These are phyloP conservation scores for Oegoconia quadripuncta DNA, from an alignment of 2,888 invertebrate genomes.

Conservation along the genomic window DNA sequence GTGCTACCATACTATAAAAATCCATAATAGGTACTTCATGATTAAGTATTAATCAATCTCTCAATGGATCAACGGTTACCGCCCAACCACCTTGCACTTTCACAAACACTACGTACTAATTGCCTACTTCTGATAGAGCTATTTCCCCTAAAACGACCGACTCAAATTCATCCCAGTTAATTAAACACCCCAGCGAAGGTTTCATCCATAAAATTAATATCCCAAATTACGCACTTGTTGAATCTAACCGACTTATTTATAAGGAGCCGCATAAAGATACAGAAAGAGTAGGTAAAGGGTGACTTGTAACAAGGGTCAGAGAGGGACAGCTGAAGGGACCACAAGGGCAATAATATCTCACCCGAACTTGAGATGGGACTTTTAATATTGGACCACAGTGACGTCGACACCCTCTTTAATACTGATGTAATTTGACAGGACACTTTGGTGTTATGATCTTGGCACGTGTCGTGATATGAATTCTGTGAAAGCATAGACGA, in stretches of 20 bases:
- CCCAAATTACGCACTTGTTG: constrained; percentile 47
- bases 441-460: constrained; percentile 29
- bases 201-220: constrained; percentile 7
- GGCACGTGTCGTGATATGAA: constrained; percentile 26
- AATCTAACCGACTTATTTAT: constrained; percentile 32
- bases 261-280: constrained; percentile 23
- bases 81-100: neutral
- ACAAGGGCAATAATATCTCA: constrained; percentile 37
- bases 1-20: no score
- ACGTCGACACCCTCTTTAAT: constrained; percentile 35
- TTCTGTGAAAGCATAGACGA: constrained; percentile 18
- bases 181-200: constrained; percentile 7
- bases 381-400: constrained; percentile 45
- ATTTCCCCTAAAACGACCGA: neutral
- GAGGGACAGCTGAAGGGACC: constrained; percentile 53
- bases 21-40: no score
- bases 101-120: neutral
- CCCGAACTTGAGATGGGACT: constrained; percentile 51
- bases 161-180: constrained; percentile 7
- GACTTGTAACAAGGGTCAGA: constrained; percentile 48
- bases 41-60: neutral
- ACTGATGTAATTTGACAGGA: constrained; percentile 41
- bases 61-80: neutral
- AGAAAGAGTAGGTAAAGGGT: constrained; percentile 18
- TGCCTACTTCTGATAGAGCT: no score